These are phyloP conservation scores for Drosophila nebulosa DNA, from an alignment of 1,140 invertebrate species.

Conservation along the genomic window DNA sequence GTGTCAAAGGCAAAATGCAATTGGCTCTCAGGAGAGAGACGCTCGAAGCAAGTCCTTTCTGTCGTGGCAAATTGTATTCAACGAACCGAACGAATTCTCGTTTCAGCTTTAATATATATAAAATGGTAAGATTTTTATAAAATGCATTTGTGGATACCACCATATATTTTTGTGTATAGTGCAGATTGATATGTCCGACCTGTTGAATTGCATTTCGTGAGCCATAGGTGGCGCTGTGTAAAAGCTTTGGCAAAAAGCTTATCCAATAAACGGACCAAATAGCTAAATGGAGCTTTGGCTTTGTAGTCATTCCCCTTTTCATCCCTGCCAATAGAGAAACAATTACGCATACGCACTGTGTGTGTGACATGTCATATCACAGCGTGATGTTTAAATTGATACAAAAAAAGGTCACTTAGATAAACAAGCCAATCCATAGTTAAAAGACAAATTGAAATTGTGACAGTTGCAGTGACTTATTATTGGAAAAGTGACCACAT, in stretches of 20 bases:
- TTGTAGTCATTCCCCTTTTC: background rate
- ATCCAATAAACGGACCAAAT: constrained; percentile 34
- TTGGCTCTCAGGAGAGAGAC: background rate
- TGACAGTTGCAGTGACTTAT: constrained; percentile 33
- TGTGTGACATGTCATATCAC: constrained; percentile 33
- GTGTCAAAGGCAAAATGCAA: background rate
- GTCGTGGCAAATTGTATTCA: background rate
- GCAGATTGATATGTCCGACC: too few species aligned
- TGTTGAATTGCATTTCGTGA: background rate
- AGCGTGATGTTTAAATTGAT: constrained; percentile 62
- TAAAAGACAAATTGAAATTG: constrained; percentile 41
- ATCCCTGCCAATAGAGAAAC: background rate
- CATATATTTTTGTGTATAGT: too few species aligned
- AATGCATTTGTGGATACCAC: background rate
- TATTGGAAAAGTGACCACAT: constrained; percentile 63
- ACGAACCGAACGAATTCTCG: background rate
- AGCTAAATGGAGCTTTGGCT: background rate
- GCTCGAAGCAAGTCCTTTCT: background rate
- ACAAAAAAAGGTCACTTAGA: constrained; percentile 44
- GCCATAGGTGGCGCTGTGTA: constrained; percentile 28
- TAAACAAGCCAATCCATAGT: background rate
- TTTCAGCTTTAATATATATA: background rate
- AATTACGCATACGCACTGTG: constrained; percentile 43
- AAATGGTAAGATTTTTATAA: too few species aligned
- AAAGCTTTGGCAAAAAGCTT: constrained; percentile 20